Percentiles rank a stretch among this genome's conserved stretches.
phyloP scores from a whole-genome alignment of 2,797 vertebrate genomes.

The Dryobates pubescens region DNA sequence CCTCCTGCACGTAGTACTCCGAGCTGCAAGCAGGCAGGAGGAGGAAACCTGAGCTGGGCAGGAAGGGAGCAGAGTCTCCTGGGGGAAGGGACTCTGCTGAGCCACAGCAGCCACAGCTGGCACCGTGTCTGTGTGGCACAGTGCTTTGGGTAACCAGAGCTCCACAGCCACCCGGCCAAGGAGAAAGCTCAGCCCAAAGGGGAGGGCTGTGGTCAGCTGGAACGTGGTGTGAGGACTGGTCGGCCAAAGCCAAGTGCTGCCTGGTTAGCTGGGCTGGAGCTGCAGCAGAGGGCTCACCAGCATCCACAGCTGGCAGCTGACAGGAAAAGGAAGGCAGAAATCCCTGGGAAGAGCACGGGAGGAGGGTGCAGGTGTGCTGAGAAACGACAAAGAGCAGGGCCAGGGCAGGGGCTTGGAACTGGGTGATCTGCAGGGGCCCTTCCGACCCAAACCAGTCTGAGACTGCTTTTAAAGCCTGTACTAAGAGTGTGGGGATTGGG shows the following conservation, averaged over 20 bases:
- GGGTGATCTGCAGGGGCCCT: no score
- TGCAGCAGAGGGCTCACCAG: background rate
- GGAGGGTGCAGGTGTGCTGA: background rate
- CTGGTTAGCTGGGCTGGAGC: rapidly evolving
- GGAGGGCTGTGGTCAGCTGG: background rate
- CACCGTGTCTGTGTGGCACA: rapidly evolving
- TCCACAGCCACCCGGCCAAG: background rate
- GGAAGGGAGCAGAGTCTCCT: background rate
- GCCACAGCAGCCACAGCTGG: rapidly evolving
- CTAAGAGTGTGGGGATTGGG: background rate
- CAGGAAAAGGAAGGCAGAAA: background rate
- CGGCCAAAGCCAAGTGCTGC: background rate
- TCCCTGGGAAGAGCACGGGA: background rate
- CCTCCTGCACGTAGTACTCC: constrained; percentile 92
- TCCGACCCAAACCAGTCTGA: no score
- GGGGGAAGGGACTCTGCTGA: background rate
- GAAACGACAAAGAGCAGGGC: background rate
- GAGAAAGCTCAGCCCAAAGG: background rate
- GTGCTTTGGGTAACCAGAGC: background rate
- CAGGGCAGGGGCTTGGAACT: no score
- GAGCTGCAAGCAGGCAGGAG: constrained; percentile 76
- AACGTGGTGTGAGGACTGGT: background rate
- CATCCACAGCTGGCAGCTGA: background rate
- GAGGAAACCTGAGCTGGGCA: background rate
- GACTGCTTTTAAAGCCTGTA: background rate